phyloP scores from a whole-genome alignment of 1,140 invertebrate species.

The Dendrolimus punctatus region DNA sequence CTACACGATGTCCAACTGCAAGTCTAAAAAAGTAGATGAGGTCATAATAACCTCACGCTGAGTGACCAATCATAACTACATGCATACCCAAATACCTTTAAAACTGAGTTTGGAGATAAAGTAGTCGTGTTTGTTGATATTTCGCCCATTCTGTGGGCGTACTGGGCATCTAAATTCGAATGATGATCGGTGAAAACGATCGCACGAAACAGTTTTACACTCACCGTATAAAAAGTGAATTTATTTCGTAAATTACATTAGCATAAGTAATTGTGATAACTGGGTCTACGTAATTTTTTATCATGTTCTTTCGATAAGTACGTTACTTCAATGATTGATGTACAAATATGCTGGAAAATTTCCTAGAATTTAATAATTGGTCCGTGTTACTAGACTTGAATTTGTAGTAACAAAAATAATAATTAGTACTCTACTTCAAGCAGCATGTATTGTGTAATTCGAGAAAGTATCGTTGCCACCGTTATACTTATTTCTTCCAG shows the following conservation, averaged over 20 bases:
- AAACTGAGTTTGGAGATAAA: slow-evolving; percentile 6
- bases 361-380: background rate
- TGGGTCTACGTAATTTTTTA: slow-evolving; percentile 6
- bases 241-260: slow-evolving; percentile 19
- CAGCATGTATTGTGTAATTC: too few relatives aligned
- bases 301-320: slow-evolving; percentile 1
- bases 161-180: slow-evolving; percentile 16
- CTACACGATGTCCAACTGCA: slow-evolving; percentile 23
- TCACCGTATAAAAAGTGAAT: slow-evolving; percentile 23
- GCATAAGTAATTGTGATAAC: slow-evolving; percentile 10
- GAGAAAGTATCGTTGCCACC: too few relatives aligned
- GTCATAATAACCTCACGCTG: slow-evolving; percentile 24
- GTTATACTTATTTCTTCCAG: too few relatives aligned
- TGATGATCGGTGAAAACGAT: slow-evolving; percentile 13
- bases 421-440: background rate
- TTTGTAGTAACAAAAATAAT: background rate
- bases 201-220: slow-evolving; percentile 9
- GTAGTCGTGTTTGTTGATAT: slow-evolving; percentile 17
- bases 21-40: slow-evolving; percentile 35
- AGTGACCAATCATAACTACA: slow-evolving; percentile 14
- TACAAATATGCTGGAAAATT: background rate
- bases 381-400: background rate
- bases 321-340: too few relatives aligned
- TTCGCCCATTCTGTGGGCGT: slow-evolving; percentile 18
- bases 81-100: slow-evolving; percentile 1